Evolutionary conservation across 1,140 invertebrate genomes (phyloP), one percentile per base, ranked within the genome.

Genomic region (Brevipalpus yothersi): DNA sequence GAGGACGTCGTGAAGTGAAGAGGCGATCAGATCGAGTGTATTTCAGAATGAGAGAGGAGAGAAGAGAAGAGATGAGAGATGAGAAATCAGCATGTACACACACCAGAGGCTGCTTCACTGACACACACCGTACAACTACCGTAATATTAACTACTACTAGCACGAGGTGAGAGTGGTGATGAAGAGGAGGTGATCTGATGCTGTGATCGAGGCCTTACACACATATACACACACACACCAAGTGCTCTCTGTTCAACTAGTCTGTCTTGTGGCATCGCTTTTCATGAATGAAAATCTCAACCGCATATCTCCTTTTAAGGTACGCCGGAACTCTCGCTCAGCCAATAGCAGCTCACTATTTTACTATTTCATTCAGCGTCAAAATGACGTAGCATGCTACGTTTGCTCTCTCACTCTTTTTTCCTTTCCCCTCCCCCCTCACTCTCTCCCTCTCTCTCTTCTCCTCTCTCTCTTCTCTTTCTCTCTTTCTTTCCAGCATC

Each of bases 331-430:
- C 58, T 43, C 12, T 12, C 13, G 1, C 39, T 49, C 42, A 43
- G 19, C 49, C 49, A 51, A 51, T 51, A 23, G 43, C n/a, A 43
- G 39, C 15, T 15, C n/a, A 42, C 39, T 42, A 42, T 41, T 57
- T 41, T 40, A 41, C 56, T 57, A 41, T 57, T 21, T 40, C 41
- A 57, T 57, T 57, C 41, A 41, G 43, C 56, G 56, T 57, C 56
- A 57, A 57, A 57, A 57, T 57, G 39, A 57, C 56, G 56, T 57
- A n/a, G 31, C 15, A 54, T 57, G 13, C 15, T 57, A 51, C 49
- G n/a, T 19, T 17, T 19, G n/a, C 10, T 51, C 10, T 51, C 49
- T 19, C 21, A 19, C 49, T n/a, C 49, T 51, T 19, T 51, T 45
- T 31, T 31, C 31, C 5, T 31, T 31, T 5, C 31, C 31, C 31